A percentile compares a stretch with the other conserved stretches of the same genome.
Conservation (phyloP, 2,797 vertebrate genomes). For the Melanotaenia maccullochi region DNA sequence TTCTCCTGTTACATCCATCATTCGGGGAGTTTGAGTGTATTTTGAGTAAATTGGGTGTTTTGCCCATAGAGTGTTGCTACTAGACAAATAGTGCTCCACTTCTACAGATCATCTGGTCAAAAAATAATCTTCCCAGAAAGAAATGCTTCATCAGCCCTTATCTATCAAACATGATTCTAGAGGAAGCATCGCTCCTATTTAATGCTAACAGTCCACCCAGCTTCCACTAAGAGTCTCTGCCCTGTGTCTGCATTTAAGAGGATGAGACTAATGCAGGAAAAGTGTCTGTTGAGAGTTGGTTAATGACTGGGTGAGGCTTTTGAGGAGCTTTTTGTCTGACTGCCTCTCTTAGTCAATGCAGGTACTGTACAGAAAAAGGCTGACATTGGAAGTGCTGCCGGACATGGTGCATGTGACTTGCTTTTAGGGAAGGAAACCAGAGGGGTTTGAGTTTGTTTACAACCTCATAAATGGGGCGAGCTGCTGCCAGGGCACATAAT, state of each 20-base stretch:
- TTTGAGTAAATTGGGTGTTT: constrained; percentile 39
- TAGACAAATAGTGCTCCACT: constrained; percentile 52
- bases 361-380: constrained; percentile 31
- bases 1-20: constrained; percentile 43
- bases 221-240: constrained; percentile 63
- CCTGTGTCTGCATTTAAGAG: constrained; percentile 51
- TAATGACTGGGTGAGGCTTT: constrained; percentile 50
- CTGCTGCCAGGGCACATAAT: constrained; percentile 26
- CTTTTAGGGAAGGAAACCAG: constrained; percentile 18
- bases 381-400: background rate
- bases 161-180: constrained; percentile 63
- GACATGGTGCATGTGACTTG: constrained; percentile 20
- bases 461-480: constrained; percentile 28
- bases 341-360: constrained; percentile 14
- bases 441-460: constrained; percentile 23
- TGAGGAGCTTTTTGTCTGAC: constrained; percentile 21
- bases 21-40: constrained; percentile 44
- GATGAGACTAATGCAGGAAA: constrained; percentile 62
- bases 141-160: constrained; percentile 61
- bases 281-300: constrained; percentile 56
- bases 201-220: constrained; percentile 61
- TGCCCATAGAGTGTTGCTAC: constrained; percentile 30
- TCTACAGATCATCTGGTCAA: constrained; percentile 50
- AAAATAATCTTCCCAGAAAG: constrained; percentile 60
- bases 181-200: constrained; percentile 63